phyloP scores from a whole-genome alignment of 2,113 vertebrate genomes.

The Eubucco bourcierii region DNA sequence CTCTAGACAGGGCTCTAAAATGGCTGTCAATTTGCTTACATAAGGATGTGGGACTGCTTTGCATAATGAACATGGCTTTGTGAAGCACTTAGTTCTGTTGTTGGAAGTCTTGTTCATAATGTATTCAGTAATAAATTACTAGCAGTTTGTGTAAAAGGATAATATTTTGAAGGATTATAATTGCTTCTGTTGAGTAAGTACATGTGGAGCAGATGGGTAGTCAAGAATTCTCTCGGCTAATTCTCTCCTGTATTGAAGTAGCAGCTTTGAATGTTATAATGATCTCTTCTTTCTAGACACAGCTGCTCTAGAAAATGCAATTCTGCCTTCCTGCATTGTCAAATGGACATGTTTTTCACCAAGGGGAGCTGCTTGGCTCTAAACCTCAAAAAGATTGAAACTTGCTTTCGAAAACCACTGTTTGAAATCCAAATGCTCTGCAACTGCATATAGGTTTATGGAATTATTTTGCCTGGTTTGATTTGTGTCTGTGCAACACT shows the following conservation, averaged over 20 bases:
- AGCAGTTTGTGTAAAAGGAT: background rate
- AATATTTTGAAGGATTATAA: background rate
- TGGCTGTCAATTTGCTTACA: background rate
- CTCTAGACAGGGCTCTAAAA: background rate
- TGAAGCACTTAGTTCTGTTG: background rate
- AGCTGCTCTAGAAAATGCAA: background rate
- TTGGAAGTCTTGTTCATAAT: background rate
- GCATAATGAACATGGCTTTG: background rate
- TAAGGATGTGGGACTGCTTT: background rate
- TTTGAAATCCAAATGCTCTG: background rate
- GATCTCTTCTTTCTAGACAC: background rate
- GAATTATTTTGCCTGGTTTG: background rate
- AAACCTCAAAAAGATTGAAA: background rate
- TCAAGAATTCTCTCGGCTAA: background rate
- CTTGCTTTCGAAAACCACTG: background rate
- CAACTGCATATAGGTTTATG: background rate
- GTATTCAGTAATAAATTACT: background rate
- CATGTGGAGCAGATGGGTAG: background rate
- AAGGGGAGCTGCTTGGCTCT: background rate
- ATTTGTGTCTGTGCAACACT: background rate
- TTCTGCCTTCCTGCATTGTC: background rate
- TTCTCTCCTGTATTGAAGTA: conserved; percentile 4
- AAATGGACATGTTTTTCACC: background rate
- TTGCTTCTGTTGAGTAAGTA: background rate
- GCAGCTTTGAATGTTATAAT: background rate